Base-by-base conservation (phyloP, 2,888 invertebrate genomes). In the Odontocerum albicorne region DNA sequence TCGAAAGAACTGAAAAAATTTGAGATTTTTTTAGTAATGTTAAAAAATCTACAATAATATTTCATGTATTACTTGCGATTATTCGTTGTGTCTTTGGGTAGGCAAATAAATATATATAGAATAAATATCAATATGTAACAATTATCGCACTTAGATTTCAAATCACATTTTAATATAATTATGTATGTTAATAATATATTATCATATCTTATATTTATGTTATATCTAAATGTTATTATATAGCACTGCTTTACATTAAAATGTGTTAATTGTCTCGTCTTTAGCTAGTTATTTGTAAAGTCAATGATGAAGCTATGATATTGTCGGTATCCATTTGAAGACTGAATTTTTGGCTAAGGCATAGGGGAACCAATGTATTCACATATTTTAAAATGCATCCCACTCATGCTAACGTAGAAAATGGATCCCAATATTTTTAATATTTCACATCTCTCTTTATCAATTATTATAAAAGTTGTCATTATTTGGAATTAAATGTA, bases 261-360 rank as follows among this genome's bases (percentile, higher is more conserved):
- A 42, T 17, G 33, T 22, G 52, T 38, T 39, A 46, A 39, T 31
- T 52, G 52, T 52, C 39, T 36, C 17, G 21, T 32, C 38, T 38
- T 44, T 22, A 27, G 31, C 19, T 51, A 51, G 51, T 35, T 38
- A 21, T 55, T 49, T 49, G 40, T 49, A 32, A 47, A 58, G 58
- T 58, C 58, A 58, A 58, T 58, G 51, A 54, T 43, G 35, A 36
- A 49, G 54, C n/a, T n/a, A n/a, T 44, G 44, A 55, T 49, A 38
- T 54, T 53, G 59, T 50, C 47, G 59, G 59, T 45, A 60, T 60
- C 59, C 59, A 57, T 60, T 60, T 60, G 49, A 60, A 60, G 59
- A 60, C 59, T 60, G 59, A 60, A 54, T 57, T 35, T 46, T 57
- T 57, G 53, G 57, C 47, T 60, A 60, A 53, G 45, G 56, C 56